Conservation (phyloP, 2,888 invertebrate species). For the Lobophora halterata region DNA sequence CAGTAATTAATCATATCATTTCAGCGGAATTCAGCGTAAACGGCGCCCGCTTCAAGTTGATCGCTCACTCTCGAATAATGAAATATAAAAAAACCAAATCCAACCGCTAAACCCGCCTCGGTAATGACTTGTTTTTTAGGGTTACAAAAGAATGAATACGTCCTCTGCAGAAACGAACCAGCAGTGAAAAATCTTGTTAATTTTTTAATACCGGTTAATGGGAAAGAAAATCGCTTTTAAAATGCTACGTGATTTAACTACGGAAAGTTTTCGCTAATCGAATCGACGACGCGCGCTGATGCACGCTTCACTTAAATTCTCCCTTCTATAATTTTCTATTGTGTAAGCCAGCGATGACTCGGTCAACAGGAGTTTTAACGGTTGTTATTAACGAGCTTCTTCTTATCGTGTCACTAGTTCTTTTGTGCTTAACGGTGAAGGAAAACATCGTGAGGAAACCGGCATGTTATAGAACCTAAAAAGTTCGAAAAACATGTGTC, state of each 20-base stretch:
- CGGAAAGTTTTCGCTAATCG: slow-evolving; percentile 30
- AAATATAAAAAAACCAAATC: slow-evolving; percentile 70
- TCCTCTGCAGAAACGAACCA: slow-evolving; percentile 74
- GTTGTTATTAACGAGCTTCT: no score
- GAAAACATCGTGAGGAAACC: no score
- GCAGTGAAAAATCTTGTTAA: slow-evolving; percentile 68
- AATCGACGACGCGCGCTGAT: slow-evolving; percentile 20
- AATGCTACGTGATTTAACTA: slow-evolving; percentile 45
- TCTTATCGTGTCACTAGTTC: no score
- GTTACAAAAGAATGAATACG: slow-evolving; percentile 77
- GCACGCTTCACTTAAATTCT: slow-evolving; percentile 37
- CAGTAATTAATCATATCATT: slow-evolving; percentile 80
- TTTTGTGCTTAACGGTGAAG: no score
- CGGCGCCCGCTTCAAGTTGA: slow-evolving; percentile 60
- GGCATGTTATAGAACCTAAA: no score
- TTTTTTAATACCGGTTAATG: slow-evolving; percentile 72
- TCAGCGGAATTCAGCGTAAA: slow-evolving; percentile 74
- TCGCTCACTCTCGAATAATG: slow-evolving; percentile 72
- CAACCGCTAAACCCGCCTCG: slow-evolving; percentile 70
- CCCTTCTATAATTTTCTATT: slow-evolving; percentile 45
- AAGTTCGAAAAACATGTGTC: no score
- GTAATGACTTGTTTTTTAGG: slow-evolving; percentile 81
- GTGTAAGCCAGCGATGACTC: slow-evolving; percentile 31
- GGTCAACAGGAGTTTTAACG: slow-evolving; percentile 44
- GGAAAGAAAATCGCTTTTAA: slow-evolving; percentile 46